phyloP scores from a whole-genome alignment of 2,797 vertebrate genomes.

The Siniperca obscura region DNA sequence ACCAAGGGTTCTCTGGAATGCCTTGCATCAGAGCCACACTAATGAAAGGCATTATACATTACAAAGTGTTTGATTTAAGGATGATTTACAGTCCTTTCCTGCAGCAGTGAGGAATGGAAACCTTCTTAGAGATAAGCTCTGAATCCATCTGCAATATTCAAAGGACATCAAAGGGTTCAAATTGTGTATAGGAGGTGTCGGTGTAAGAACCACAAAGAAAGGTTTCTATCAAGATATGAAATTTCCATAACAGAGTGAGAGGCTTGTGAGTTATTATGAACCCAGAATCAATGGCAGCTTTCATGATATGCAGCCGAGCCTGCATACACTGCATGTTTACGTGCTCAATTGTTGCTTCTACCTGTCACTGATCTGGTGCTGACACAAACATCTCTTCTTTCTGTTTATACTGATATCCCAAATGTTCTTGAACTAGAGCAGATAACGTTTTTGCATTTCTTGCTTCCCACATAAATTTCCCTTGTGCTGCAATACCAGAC shows the following conservation, averaged over 20 bases:
- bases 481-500: constrained; percentile 31
- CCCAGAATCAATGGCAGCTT: constrained; percentile 67
- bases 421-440: constrained; percentile 37
- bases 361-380: constrained; percentile 46
- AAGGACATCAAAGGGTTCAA: constrained; percentile 80
- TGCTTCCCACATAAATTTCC: constrained; percentile 27
- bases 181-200: constrained; percentile 66
- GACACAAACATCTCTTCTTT: constrained; percentile 64
- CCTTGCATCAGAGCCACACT: constrained; percentile 77
- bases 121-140: constrained; percentile 73
- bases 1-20: constrained; percentile 67
- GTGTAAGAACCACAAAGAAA: constrained; percentile 58
- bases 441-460: constrained; percentile 56
- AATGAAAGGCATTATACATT: constrained; percentile 85
- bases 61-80: constrained; percentile 85
- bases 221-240: constrained; percentile 70
- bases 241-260: constrained; percentile 79
- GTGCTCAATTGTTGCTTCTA: constrained; percentile 36
- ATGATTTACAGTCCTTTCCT: constrained; percentile 78
- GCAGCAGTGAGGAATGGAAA: constrained; percentile 56
- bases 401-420: constrained; percentile 41
- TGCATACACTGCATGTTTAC: constrained; percentile 49
- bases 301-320: constrained; percentile 48
- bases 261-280: constrained; percentile 71
- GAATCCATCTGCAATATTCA: constrained; percentile 73